phyloP scores from a whole-genome alignment of 2,113 vertebrate species.

The Trematomus loennbergii region DNA sequence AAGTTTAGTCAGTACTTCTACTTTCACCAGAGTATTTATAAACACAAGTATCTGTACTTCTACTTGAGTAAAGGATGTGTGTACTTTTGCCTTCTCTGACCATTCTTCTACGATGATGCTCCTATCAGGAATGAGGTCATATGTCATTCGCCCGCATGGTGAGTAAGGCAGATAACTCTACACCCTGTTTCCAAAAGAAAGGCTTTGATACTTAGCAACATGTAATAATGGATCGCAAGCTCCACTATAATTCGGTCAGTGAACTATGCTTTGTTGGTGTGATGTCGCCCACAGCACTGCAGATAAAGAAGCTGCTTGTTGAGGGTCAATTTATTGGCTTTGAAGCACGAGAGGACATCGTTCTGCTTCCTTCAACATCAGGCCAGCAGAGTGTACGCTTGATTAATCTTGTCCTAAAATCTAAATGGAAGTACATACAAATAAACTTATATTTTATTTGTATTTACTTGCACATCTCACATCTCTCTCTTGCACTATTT shows the following conservation, averaged over 20 bases:
- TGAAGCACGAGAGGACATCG: constrained; percentile 14
- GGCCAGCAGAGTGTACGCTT: neutral
- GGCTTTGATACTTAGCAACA: constrained; percentile 18
- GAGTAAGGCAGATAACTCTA: neutral
- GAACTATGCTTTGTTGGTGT: constrained; percentile 56
- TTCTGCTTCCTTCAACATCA: neutral
- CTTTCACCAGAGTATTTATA: too few relatives aligned
- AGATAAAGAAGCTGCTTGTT: constrained; percentile 39
- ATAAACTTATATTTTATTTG: too few relatives aligned
- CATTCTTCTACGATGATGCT: constrained; percentile 3
- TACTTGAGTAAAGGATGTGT: too few relatives aligned
- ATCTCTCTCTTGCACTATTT: too few relatives aligned
- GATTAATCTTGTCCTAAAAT: neutral
- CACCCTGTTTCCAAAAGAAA: constrained; percentile 9
- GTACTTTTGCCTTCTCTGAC: neutral
- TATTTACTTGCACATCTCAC: too few relatives aligned
- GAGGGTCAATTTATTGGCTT: constrained; percentile 37
- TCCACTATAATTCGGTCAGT: constrained; percentile 28
- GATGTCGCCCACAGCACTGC: constrained; percentile 42
- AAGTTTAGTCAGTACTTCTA: too few relatives aligned
- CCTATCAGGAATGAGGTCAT: constrained; percentile 30
- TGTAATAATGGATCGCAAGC: constrained; percentile 11
- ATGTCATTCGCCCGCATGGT: constrained; percentile 16
- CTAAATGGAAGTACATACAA: too few relatives aligned
- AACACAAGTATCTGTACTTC: too few relatives aligned